Conservation (phyloP, 2,888 invertebrate species). For the Drosophila ochracea region DNA sequence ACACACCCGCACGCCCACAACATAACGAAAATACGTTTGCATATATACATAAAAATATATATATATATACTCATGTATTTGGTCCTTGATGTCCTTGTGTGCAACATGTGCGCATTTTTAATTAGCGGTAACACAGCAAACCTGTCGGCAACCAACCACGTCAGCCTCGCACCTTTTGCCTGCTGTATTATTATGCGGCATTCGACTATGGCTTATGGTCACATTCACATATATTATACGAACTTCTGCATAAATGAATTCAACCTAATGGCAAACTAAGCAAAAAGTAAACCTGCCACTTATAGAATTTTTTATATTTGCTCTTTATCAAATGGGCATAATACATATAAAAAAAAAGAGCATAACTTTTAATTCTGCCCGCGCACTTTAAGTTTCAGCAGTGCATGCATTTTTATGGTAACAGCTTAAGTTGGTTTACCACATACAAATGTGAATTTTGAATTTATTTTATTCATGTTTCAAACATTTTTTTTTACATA, state of each 20-base stretch:
- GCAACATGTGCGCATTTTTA: conserved; percentile 71
- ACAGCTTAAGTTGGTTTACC: conserved; percentile 29
- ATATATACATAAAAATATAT: neutral
- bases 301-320: conserved; percentile 8
- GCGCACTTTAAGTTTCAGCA: conserved; percentile 57
- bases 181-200: conserved; percentile 39
- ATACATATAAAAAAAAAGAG: conserved; percentile 16
- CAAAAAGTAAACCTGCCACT: conserved; percentile 42
- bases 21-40: neutral
- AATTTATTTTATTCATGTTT: conserved; percentile 22
- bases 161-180: conserved; percentile 1
- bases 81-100: conserved; percentile 48
- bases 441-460: conserved; percentile 22
- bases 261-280: conserved; percentile 61
- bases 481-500: conserved; percentile 16
- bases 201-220: conserved; percentile 39
- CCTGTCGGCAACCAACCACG: conserved; percentile 23
- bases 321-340: conserved; percentile 36
- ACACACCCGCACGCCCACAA: conserved; percentile 3
- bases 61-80: neutral
- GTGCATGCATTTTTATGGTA: conserved; percentile 50
- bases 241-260: conserved; percentile 64
- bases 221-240: conserved; percentile 17
- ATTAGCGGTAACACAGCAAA: conserved; percentile 55
- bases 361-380: conserved; percentile 25